Evolutionary conservation across 2,113 vertebrate genomes (phyloP), one percentile per base, ranked within the genome.

Genomic region (Trachemys scripta): DNA sequence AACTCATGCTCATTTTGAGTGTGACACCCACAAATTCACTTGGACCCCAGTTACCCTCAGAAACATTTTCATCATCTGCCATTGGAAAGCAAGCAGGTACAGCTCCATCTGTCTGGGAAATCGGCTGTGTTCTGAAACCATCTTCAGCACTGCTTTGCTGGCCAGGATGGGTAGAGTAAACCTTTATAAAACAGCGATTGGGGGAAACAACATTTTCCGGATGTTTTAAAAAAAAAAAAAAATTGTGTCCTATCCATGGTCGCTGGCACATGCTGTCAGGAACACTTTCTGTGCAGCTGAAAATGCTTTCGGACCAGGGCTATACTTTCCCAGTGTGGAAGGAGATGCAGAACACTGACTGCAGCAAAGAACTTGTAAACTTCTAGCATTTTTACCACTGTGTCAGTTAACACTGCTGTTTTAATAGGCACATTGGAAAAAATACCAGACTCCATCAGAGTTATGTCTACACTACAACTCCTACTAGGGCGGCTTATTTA

Each of bases 251-350:
- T 69, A 83, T 27, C 76, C 79, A 5, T 56, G 51, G 51, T 56
- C 57, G 69, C 47, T 0, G 0, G 11, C 35, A 6, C 19, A 0
- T 80, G 84, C 50, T 91, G 72, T 83, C 42, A 31, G 13, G 29
- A 84, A 27, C 14, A 20, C 3, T 42, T 31, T 56, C 47, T 11
- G 65, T 20, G 35, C 20, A 72, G 19, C 31, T 47, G 65, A 85
- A 53, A 45, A 51, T 82, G 12, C 10, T 6, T 35, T 51, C 72
- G 17, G 31, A n/a, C 35, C 47, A 22, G 62, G 25, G 42, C 11
- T 69, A 0, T 20, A 8, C 47, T 80, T 83, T 87, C 90, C 47
- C n/a, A 84, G 51, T 27, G 47, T 3, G 3, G 42, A 24, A 47
- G 25, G 42, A 8, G 75, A 78, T 27, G 47, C 22, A 78, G 25